These are phyloP conservation scores for Rhabdophis nuchalis DNA, from an alignment of 2,797 vertebrate species.

Conservation along the genomic window DNA sequence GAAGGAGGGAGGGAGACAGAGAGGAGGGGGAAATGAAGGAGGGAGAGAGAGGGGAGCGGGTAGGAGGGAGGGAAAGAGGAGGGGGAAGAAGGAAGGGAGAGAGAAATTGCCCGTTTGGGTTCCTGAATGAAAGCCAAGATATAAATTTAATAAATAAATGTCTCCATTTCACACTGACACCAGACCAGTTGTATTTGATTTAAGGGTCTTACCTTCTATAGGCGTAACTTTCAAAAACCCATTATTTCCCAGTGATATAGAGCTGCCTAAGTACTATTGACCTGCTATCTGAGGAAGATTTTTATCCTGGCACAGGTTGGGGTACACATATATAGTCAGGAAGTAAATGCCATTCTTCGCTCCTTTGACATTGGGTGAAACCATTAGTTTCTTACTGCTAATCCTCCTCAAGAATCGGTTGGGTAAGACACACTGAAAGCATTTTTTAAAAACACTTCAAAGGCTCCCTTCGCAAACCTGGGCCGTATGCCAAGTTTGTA, in stretches of 20 bases:
- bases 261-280: conserved; percentile 10
- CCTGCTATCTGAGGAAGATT: not conserved
- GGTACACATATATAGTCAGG: not conserved
- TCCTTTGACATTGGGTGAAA: not conserved
- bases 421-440: not conserved
- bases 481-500: conserved; percentile 28
- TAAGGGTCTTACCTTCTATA: not conserved
- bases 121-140: not conserved
- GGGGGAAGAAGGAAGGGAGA: no score
- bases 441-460: not conserved
- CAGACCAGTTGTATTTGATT: not conserved
- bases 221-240: not conserved
- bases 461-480: conserved; percentile 12
- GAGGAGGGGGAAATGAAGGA: no score
- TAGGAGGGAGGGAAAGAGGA: no score
- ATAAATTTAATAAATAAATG: not conserved
- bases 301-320: conserved; percentile 4
- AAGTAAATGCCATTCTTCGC: not conserved
- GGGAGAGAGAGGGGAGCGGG: no score
- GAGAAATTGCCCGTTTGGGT: not conserved
- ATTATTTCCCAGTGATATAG: not conserved
- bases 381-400: conserved; percentile 6
- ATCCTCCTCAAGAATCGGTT: not conserved
- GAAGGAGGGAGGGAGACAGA: no score
- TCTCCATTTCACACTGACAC: not conserved